Percentiles rank a stretch among this genome's conserved stretches.
Evolutionary conservation across 2,797 vertebrate genomes (phyloP).

Genomic region (Cuculus canorus): DNA sequence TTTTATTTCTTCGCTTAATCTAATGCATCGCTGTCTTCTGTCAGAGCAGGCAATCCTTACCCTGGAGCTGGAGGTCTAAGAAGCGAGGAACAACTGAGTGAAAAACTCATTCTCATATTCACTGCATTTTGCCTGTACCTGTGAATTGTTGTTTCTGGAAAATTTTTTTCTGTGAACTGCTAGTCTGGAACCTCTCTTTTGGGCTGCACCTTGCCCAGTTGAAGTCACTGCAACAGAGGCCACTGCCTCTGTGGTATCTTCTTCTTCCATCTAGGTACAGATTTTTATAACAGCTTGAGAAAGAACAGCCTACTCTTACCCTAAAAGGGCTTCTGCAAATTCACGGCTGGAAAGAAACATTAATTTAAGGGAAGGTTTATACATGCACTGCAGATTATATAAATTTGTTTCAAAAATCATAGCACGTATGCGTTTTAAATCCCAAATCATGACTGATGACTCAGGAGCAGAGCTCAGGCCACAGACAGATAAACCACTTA

Average conservation of each 20-base stretch:
- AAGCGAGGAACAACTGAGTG: background rate
- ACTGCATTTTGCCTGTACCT: background rate
- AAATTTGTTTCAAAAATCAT: background rate
- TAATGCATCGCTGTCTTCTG: background rate
- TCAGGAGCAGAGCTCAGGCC: background rate
- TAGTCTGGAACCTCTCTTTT: background rate
- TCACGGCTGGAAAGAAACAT: background rate
- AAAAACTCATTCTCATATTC: background rate
- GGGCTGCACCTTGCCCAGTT: background rate
- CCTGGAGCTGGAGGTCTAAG: background rate
- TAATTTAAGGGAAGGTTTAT: background rate
- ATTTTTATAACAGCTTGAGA: background rate
- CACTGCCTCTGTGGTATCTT: background rate
- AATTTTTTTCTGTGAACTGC: background rate
- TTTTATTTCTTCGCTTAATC: background rate
- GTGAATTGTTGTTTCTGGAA: background rate
- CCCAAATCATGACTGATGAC: background rate
- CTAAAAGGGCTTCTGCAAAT: background rate
- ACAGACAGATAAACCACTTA: background rate
- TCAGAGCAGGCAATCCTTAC: background rate
- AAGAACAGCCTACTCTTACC: background rate
- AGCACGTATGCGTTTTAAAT: background rate
- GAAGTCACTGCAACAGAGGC: fast-evolving
- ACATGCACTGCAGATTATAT: background rate
- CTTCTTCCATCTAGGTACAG: background rate